Evolutionary conservation across 2,113 vertebrate species (phyloP).

Genomic region (Dendrocopos noguchii): DNA sequence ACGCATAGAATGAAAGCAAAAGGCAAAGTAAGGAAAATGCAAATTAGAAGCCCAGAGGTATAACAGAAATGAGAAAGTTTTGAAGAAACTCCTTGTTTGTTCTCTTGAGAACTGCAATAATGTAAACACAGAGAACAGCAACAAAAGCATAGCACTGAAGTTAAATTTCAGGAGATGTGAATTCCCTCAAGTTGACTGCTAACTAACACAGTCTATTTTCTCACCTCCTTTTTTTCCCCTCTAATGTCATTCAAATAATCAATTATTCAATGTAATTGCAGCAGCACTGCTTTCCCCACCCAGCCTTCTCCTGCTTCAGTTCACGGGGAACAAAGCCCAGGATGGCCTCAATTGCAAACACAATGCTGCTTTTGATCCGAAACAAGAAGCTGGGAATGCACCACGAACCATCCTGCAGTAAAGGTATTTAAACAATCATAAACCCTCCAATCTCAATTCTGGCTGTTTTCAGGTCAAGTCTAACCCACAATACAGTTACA

Average conservation of each 20-base stretch:
- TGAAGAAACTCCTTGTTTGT: neutral
- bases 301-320: neutral
- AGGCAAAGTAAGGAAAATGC: too few relatives aligned
- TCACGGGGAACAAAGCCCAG: neutral
- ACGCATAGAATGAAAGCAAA: too few relatives aligned
- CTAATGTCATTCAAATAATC: neutral
- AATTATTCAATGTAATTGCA: conserved; percentile 8
- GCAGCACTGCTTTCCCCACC: neutral
- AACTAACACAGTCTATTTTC: neutral
- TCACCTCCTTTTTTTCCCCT: neutral
- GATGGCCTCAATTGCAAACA: neutral
- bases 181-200: neutral
- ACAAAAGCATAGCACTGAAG: neutral
- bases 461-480: neutral
- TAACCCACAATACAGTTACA: neutral
- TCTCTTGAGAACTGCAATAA: neutral
- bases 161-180: neutral
- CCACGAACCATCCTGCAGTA: accelerated
- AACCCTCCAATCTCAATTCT: neutral
- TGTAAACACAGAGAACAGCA: neutral
- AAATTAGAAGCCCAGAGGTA: too few relatives aligned
- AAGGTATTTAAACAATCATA: neutral
- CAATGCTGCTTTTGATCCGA: neutral
- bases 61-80: too few relatives aligned
- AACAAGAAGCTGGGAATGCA: accelerated